A percentile compares a stretch with the other conserved stretches of the same genome.
phyloP scores from a whole-genome alignment of 2,797 vertebrate species.

The Melopsittacus undulatus region DNA sequence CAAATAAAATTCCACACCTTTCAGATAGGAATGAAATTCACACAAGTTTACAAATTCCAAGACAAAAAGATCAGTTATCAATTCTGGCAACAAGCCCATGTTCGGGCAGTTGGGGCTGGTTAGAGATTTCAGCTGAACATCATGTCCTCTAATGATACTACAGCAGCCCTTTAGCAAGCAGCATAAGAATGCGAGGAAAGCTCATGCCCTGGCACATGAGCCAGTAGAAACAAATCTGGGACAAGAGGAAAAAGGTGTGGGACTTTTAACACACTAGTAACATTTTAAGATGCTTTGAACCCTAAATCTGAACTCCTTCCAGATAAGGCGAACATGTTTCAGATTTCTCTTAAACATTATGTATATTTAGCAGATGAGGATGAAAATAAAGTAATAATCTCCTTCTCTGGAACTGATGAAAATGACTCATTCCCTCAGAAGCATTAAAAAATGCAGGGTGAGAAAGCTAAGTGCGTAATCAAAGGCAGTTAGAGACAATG shows the following conservation, averaged over 20 bases:
- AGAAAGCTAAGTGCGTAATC: neutral
- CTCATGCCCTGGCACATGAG: neutral
- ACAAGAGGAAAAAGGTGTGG: neutral
- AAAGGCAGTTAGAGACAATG: neutral
- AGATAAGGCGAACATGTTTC: neutral
- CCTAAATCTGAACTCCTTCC: neutral
- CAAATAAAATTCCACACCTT: neutral
- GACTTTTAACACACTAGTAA: neutral
- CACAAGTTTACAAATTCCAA: neutral
- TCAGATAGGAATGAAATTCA: neutral
- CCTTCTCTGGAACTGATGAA: neutral
- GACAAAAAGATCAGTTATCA: neutral
- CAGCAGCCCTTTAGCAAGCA: neutral
- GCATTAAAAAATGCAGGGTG: neutral
- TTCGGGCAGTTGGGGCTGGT: neutral
- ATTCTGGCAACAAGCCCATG: neutral
- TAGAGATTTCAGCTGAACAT: neutral
- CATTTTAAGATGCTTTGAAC: neutral
- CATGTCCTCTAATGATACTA: neutral
- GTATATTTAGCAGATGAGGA: neutral
- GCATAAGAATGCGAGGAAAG: neutral
- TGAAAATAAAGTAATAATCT: neutral
- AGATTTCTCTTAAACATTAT: neutral
- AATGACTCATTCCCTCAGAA: neutral
- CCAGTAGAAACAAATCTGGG: neutral